phyloP scores from a whole-genome alignment of 2,797 vertebrate species.

The Rhynchonycteris naso region DNA sequence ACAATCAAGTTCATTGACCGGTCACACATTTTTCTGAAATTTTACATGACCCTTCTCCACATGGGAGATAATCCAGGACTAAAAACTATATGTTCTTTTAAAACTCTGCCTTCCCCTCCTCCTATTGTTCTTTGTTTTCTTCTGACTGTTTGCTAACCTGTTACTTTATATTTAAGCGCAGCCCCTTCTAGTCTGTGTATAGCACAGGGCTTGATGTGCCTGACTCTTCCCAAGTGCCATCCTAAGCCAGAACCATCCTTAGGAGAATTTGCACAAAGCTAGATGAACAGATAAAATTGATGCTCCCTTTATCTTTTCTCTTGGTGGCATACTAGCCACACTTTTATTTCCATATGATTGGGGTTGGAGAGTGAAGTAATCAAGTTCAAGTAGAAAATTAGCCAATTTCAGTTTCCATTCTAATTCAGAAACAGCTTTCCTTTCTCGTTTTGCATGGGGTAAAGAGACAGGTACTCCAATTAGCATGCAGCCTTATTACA shows the following conservation, averaged over 20 bases:
- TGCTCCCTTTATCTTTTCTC: background rate
- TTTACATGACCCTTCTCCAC: background rate
- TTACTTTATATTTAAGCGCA: background rate
- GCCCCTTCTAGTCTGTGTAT: background rate
- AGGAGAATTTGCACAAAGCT: background rate
- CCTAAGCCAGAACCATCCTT: background rate
- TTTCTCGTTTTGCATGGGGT: background rate
- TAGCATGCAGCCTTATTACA: background rate
- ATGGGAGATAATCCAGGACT: background rate
- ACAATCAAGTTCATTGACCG: background rate
- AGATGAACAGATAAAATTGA: background rate
- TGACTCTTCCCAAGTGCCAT: background rate
- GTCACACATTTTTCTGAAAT: background rate
- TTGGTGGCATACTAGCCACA: background rate
- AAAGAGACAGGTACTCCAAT: background rate
- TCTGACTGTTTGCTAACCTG: background rate
- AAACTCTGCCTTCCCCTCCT: background rate
- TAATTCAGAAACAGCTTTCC: conserved; percentile 20
- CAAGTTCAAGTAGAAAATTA: conserved; percentile 33
- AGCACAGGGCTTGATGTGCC: background rate
- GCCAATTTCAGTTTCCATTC: conserved; percentile 42
- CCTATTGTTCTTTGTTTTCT: background rate
- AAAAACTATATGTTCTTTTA: background rate
- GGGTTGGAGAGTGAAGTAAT: background rate
- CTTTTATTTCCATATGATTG: conserved; percentile 2